These are phyloP conservation scores for Erethizon dorsatum DNA, from an alignment of 2,797 vertebrate species.

Conservation along the genomic window DNA sequence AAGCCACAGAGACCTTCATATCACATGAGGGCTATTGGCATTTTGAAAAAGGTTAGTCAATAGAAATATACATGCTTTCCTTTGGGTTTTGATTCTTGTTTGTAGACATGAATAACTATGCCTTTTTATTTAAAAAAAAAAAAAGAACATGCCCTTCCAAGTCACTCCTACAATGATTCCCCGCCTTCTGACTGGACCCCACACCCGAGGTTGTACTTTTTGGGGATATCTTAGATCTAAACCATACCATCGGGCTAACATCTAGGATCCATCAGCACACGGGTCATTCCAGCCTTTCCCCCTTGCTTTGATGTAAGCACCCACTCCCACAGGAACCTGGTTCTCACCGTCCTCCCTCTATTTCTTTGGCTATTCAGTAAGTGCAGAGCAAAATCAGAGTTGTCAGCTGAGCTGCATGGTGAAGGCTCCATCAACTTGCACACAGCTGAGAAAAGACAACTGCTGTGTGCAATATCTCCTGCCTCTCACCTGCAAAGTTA, in stretches of 20 bases:
- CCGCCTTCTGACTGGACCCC: neutral
- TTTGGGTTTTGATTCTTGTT: constrained; percentile 94
- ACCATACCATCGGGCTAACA: neutral
- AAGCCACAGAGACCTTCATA: constrained; percentile 90
- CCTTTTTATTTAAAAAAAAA: constrained; percentile 90
- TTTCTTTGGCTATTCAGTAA: neutral
- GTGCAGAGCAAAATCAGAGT: no score
- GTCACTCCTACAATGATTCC: neutral
- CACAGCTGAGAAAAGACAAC: no score
- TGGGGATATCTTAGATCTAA: neutral
- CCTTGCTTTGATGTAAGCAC: neutral
- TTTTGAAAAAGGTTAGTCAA: constrained; percentile 91
- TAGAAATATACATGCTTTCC: constrained; percentile 90
- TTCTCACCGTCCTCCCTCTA: neutral
- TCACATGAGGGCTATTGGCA: constrained; percentile 94
- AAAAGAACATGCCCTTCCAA: neutral
- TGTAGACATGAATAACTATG: constrained; percentile 92
- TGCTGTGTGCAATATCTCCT: neutral
- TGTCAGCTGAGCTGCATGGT: no score
- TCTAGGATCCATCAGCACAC: neutral
- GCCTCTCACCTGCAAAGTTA: neutral
- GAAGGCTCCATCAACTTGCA: neutral
- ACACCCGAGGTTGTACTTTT: neutral
- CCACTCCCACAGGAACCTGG: neutral
- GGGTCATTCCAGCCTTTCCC: neutral